These are phyloP conservation scores for Berghia stephanieae DNA, from an alignment of 1,140 invertebrate species.

Conservation along the genomic window DNA sequence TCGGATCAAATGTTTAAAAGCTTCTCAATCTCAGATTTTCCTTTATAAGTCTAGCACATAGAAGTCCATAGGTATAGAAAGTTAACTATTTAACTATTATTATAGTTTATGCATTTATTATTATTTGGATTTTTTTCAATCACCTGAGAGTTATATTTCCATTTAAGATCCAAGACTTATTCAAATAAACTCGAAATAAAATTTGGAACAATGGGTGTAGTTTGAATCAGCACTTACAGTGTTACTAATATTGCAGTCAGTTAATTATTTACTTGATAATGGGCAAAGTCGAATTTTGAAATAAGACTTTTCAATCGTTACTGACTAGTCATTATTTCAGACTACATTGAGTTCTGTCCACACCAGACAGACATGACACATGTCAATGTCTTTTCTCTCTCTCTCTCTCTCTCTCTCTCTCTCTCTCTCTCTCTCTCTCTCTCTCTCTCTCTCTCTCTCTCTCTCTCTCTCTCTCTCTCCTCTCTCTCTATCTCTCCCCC, in stretches of 20 bases:
- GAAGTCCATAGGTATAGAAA: not conserved
- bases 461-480: conserved; percentile 3
- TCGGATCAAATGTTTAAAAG: too few species aligned
- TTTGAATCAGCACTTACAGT: not conserved
- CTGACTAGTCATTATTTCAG: not conserved
- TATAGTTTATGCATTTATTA: not conserved
- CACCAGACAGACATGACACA: too few species aligned
- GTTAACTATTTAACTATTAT: not conserved
- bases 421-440: not conserved
- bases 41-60: not conserved
- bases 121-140: not conserved
- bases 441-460: not conserved
- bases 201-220: not conserved
- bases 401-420: not conserved
- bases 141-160: not conserved
- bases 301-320: not conserved
- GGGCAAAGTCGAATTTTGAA: too few species aligned
- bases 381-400: too few species aligned
- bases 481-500: not conserved
- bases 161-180: not conserved
- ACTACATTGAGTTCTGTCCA: too few species aligned
- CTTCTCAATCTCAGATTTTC: not conserved
- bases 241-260: not conserved
- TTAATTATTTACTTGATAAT: not conserved
- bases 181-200: not conserved